Evolutionary conservation across 2,797 vertebrate species (phyloP).

Genomic region (Oryzias dopingdopingensis): DNA sequence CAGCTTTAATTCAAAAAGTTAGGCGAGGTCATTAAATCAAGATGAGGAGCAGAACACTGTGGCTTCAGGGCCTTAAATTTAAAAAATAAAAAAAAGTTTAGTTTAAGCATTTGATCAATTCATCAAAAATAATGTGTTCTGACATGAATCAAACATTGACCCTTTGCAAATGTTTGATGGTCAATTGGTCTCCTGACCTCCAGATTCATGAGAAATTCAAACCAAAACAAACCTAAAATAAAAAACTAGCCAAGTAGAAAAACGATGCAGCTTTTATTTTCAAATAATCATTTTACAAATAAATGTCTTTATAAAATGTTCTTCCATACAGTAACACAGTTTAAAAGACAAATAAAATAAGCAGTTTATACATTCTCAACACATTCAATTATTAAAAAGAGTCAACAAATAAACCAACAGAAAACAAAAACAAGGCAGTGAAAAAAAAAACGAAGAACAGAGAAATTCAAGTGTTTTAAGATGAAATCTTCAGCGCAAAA

Average conservation of each 20-base stretch:
- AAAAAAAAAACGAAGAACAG: constrained; percentile 25
- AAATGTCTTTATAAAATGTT: too few relatives aligned
- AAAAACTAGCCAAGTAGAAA: too few relatives aligned
- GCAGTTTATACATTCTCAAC: too few relatives aligned
- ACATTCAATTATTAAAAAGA: constrained; percentile 13
- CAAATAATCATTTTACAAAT: too few relatives aligned
- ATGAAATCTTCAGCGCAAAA: constrained; percentile 26
- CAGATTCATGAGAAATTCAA: too few relatives aligned
- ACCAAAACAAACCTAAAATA: too few relatives aligned
- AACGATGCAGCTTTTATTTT: too few relatives aligned
- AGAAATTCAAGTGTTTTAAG: constrained; percentile 23
- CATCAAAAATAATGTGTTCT: constrained; percentile 8
- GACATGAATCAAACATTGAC: too few relatives aligned
- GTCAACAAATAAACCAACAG: constrained; percentile 13
- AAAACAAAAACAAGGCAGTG: constrained; percentile 1
- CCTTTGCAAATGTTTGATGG: too few relatives aligned
- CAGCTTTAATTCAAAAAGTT: constrained; percentile 52
- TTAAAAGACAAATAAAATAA: too few relatives aligned
- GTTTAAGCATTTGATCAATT: constrained; percentile 18
- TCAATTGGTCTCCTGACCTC: too few relatives aligned
- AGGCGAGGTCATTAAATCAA: constrained; percentile 50
- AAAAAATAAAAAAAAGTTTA: constrained; percentile 31
- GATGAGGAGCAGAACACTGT: constrained; percentile 33
- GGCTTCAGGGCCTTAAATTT: not conserved
- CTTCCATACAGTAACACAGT: too few relatives aligned